Evolutionary conservation across 1,140 invertebrate genomes (phyloP), one percentile per base, ranked within the genome.

Genomic region (Chionoecetes opilio): DNA sequence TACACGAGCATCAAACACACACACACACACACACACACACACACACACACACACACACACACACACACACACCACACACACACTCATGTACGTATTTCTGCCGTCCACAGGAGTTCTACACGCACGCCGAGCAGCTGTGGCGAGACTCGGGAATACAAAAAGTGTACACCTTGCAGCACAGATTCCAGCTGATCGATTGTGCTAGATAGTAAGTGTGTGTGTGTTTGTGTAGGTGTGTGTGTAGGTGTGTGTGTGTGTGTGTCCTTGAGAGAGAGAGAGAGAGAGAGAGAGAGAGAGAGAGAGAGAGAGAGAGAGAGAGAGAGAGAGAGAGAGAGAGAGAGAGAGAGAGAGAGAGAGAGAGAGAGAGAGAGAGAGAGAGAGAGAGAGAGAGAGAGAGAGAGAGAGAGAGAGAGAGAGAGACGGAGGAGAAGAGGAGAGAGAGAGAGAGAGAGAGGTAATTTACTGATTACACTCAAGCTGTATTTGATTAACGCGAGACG

Each of bases 61-160:
- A 84, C 82, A 84, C 82, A 84, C 21, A 8, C 82, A 29, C 82
- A 26, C 11, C 8, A 31, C n/a, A 86, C 9, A 6, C 82, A 84
- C 31, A 32, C 82, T 8, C 82, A n/a, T 32, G 31, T n/a, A 84
- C 26, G 82, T 84, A 32, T 84, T 34, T 11, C 14, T 14, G 8
- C 84, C 14, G 11, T 26, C 6, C 35, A 82, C 96, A 98, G 98
- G 98, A 98, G 96, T 98, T 98, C 96, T 98, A 97, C 96, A 97
- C 98, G 94, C 97, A 98, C 96, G 97, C 98, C 0, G 97, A 97
- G 96, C 96, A 96, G 0, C 96, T 98, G 0, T 98, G 98, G 98
- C 97, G 97, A 17, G 98, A 98, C 97, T n/a, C 95, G 6, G 95
- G 93, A 0, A 88, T 96, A 26, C 95, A 95, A 17, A 85, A 92